A percentile compares a stretch with the other conserved stretches of the same genome.
Conservation (phyloP, 2,113 vertebrate species). For the Pseudopipra pipra region DNA sequence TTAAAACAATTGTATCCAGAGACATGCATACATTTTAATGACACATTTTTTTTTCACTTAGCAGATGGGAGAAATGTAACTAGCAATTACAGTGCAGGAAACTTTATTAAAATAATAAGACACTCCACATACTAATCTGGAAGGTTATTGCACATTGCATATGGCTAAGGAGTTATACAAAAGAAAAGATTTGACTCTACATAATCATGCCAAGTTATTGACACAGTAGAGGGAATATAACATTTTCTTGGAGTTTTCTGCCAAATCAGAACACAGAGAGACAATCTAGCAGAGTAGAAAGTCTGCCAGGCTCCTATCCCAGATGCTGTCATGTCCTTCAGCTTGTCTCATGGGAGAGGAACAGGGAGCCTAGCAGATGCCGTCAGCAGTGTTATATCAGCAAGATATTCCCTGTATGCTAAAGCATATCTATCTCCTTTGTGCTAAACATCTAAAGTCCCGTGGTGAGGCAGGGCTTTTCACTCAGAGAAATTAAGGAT, state of each 20-base stretch:
- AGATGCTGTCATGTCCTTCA: not conserved
- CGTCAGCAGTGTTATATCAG: not conserved
- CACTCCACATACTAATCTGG: not conserved
- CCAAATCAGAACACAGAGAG: not conserved
- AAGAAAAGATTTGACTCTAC: not conserved
- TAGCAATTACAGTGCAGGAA: not conserved
- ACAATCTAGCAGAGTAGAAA: not conserved
- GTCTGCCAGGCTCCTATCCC: not conserved
- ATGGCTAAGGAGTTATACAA: not conserved
- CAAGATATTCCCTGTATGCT: not conserved
- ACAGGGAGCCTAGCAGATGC: not conserved
- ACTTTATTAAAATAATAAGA: not conserved
- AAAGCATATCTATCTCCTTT: not conserved
- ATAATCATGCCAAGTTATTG: not conserved
- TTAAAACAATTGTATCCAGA: not conserved
- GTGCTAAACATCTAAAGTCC: not conserved
- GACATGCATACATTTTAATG: not conserved
- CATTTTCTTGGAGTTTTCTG: not conserved
- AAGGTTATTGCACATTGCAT: not conserved
- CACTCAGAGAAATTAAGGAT: not conserved
- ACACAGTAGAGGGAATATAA: accelerated
- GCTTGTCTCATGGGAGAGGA: not conserved
- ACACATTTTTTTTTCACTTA: not conserved
- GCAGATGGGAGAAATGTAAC: not conserved
- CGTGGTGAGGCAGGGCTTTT: not conserved